phyloP scores from a whole-genome alignment of 1,140 invertebrate genomes.

The Ladona fulva region DNA sequence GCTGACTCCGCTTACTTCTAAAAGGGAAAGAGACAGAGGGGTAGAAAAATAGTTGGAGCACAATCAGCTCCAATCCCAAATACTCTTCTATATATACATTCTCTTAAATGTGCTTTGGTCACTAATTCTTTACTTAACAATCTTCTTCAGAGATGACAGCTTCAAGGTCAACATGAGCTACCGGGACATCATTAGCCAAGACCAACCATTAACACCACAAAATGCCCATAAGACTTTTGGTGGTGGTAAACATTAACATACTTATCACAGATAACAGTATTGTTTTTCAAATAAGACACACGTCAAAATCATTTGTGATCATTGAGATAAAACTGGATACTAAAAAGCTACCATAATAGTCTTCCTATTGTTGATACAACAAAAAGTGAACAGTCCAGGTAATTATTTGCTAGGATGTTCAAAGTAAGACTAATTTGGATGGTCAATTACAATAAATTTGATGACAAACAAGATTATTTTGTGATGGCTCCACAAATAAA shows the following conservation, averaged over 20 bases:
- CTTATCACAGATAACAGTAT: not conserved
- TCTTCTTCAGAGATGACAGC: not conserved
- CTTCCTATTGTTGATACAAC: too few relatives aligned
- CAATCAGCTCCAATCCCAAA: not conserved
- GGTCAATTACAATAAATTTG: too few relatives aligned
- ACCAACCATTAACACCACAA: not conserved
- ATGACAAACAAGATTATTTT: too few relatives aligned
- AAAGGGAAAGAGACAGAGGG: not conserved
- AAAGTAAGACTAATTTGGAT: too few relatives aligned
- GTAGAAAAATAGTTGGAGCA: not conserved
- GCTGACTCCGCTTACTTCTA: not conserved
- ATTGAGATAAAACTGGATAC: too few relatives aligned
- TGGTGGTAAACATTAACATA: not conserved
- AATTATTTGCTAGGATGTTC: too few relatives aligned
- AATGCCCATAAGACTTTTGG: not conserved
- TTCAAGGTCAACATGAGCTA: not conserved
- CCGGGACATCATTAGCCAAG: not conserved
- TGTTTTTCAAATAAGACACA: slow-evolving; percentile 1
- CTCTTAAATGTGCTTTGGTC: not conserved
- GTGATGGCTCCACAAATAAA: too few relatives aligned
- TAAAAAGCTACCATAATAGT: too few relatives aligned
- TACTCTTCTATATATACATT: not conserved
- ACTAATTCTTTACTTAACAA: not conserved
- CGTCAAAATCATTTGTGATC: not conserved
- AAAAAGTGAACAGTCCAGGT: too few relatives aligned